phyloP scores from a whole-genome alignment of 2,113 vertebrate species.

The Erythrocercus mccallii region DNA sequence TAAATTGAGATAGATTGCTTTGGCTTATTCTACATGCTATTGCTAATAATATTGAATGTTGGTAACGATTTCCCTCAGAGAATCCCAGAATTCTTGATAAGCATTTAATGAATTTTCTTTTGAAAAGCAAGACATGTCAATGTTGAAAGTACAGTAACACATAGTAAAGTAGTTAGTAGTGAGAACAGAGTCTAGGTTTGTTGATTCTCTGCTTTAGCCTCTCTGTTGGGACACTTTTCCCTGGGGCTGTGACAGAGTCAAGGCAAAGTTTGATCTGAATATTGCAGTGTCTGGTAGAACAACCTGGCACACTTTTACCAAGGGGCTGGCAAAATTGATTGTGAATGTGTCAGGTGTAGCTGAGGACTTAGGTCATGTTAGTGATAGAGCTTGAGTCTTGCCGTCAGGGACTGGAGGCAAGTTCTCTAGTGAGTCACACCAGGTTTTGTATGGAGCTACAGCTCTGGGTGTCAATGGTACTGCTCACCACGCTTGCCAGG shows the following conservation, averaged over 20 bases:
- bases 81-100: background rate
- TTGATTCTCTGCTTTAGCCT: background rate
- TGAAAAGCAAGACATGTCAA: background rate
- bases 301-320: background rate
- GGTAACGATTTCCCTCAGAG: background rate
- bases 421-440: background rate
- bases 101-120: constrained; percentile 30
- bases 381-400: background rate
- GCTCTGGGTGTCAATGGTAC: background rate
- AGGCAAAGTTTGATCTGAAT: background rate
- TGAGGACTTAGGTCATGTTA: background rate
- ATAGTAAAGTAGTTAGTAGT: background rate
- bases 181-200: background rate
- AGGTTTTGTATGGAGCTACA: background rate
- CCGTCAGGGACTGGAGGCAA: background rate
- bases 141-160: background rate
- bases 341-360: background rate
- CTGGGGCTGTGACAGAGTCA: background rate
- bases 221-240: background rate
- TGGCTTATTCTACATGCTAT: constrained; percentile 6
- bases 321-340: background rate
- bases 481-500: rapidly evolving
- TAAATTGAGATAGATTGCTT: constrained; percentile 42
- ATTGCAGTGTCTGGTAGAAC: background rate
- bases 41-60: constrained; percentile 10